Base-by-base conservation (phyloP, 2,888 invertebrate genomes). In the Volucella bombylans region DNA sequence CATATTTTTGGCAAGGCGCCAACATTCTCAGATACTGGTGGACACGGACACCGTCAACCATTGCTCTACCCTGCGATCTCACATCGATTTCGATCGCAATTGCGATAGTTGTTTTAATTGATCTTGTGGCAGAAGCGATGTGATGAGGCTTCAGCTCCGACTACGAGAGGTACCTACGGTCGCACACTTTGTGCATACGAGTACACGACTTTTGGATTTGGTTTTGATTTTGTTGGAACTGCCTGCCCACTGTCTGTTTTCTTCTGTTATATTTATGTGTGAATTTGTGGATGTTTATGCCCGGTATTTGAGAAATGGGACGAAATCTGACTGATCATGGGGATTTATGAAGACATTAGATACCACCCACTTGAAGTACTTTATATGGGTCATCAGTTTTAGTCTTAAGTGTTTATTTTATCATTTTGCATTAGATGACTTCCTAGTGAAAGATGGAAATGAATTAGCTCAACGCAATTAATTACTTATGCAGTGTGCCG, bases 71-170 rank as follows among this genome's bases (percentile, higher is more conserved):
- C 67, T 73, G 65, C 59, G 72, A 83, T 61, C 55, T 83, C 85
- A 47, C 67, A 85, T 85, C 57, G 31, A 31, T 31, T 31, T 31
- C 31, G 4, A 31, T 81, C 50, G 45, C 71, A 31, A 31, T 68
- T 68, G 67, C 52, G 80, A 80, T 76, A 64, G 72, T 72, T 81
- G 62, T 68, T 85, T 81, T 81, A 85, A 85, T 85, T 85, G 85
- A 85, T 85, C 81, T 85, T 77, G 64, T 54, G 79, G 72, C 65
- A 54, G 72, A 52, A 71, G 74, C 65, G 61, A 76, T 64, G 81
- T 81, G 81, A 77, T 72, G 67, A 81, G 71, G 81, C 68, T 72
- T 47, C 71, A 85, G 31, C 31, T 85, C 39, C 55, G 76, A 23
- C 54, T 74, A 61, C 23, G 39, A 57, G 23, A 76, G 45, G 49